Evolutionary conservation across 2,797 vertebrate genomes (phyloP).

Genomic region (Picus viridis): DNA sequence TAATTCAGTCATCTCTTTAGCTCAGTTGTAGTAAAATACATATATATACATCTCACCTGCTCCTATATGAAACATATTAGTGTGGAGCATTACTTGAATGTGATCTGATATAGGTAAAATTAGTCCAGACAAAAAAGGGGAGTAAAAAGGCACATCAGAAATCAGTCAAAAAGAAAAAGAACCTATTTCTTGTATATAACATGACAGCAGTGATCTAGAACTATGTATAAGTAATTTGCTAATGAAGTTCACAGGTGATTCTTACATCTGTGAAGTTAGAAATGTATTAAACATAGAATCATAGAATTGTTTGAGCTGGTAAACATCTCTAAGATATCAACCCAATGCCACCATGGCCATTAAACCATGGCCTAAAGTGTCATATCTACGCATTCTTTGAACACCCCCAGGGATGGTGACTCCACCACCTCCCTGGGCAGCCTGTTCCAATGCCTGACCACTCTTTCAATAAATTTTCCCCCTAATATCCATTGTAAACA

Average conservation of each 20-base stretch:
- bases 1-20: neutral
- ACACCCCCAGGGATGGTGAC: no score
- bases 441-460: no score
- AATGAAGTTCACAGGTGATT: neutral
- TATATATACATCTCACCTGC: neutral
- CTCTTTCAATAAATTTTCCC: no score
- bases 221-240: neutral
- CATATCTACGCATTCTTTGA: no score
- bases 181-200: neutral
- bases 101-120: neutral
- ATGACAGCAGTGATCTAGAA: neutral
- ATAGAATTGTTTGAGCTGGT: no score
- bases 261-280: neutral
- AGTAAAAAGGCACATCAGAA: neutral
- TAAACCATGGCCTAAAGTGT: no score
- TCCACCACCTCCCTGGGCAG: no score
- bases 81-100: neutral
- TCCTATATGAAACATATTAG: neutral
- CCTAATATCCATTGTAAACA: no score
- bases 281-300: neutral
- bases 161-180: neutral
- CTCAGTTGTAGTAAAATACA: neutral
- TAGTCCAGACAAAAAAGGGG: neutral
- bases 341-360: no score
- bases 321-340: no score